Percentiles rank a stretch among this genome's conserved stretches.
Conservation (phyloP, 2,797 vertebrate genomes). For the Dendrocincla tyrannina region DNA sequence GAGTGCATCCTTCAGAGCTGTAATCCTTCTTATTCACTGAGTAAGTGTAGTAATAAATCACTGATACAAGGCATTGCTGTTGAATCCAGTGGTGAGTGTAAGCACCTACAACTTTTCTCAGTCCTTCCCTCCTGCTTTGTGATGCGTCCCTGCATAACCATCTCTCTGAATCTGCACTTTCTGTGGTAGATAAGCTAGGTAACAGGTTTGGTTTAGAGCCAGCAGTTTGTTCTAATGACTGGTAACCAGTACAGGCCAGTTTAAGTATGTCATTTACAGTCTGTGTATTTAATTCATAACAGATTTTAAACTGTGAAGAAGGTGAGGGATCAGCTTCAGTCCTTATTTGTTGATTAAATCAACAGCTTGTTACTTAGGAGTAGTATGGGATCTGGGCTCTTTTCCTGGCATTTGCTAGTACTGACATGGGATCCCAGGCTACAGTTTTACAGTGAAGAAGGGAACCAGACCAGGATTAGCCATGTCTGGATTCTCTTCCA, state of each 20-base stretch:
- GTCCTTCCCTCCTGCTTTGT: background rate
- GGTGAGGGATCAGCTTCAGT: background rate
- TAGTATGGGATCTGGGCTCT: background rate
- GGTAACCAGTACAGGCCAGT: background rate
- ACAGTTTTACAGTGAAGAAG: background rate
- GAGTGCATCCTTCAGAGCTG: background rate
- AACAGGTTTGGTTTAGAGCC: background rate
- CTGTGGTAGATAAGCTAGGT: background rate
- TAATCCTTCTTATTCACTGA: background rate
- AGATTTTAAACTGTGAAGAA: background rate
- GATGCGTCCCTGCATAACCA: background rate
- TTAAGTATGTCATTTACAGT: background rate
- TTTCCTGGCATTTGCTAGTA: background rate
- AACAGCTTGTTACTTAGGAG: background rate
- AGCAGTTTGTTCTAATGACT: background rate
- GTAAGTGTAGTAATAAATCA: background rate
- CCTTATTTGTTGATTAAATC: background rate
- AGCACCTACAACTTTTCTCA: background rate
- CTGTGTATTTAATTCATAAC: background rate
- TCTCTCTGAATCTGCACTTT: background rate
- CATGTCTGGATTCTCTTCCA: accelerated
- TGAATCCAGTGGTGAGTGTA: background rate
- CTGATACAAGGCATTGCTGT: background rate
- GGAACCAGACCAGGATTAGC: background rate
- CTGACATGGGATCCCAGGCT: background rate